These are phyloP conservation scores for Drosophila watanabei DNA, from an alignment of 1,140 invertebrate species.

Conservation along the genomic window DNA sequence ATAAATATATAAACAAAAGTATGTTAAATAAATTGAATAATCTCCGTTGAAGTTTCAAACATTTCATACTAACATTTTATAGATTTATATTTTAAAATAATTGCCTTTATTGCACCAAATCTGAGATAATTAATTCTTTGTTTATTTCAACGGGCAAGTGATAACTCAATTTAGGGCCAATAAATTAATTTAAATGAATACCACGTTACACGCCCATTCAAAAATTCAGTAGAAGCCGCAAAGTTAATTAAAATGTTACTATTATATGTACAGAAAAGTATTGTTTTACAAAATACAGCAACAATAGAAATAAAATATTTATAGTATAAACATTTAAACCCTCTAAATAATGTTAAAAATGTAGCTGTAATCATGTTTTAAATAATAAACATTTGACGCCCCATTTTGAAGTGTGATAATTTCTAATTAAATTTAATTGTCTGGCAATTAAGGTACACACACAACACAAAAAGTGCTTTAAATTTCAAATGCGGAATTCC, in stretches of 20 bases:
- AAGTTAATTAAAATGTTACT: background rate
- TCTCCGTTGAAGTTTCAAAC: too few relatives aligned
- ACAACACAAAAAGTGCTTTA: slow-evolving; percentile 28
- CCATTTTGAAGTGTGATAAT: slow-evolving; percentile 39
- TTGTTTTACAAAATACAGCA: too few relatives aligned
- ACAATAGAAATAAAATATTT: background rate
- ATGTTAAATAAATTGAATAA: too few relatives aligned
- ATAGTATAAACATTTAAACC: too few relatives aligned
- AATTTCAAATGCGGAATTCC: slow-evolving; percentile 43
- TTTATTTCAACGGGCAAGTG: background rate
- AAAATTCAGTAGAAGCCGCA: background rate
- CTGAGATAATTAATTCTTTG: background rate
- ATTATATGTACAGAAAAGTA: background rate
- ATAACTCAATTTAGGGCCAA: slow-evolving; percentile 3
- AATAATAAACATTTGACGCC: slow-evolving; percentile 43
- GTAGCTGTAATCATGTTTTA: slow-evolving; percentile 16
- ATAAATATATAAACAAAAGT: background rate
- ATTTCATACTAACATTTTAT: background rate
- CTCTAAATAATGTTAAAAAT: background rate
- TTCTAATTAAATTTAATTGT: slow-evolving; percentile 54
- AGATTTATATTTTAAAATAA: background rate
- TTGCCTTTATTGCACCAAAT: too few relatives aligned
- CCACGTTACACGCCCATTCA: background rate
- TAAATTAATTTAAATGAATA: slow-evolving; percentile 6
- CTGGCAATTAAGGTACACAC: slow-evolving; percentile 39